Base-by-base conservation (phyloP, 2,888 invertebrate genomes). In the Empis stercorea region DNA sequence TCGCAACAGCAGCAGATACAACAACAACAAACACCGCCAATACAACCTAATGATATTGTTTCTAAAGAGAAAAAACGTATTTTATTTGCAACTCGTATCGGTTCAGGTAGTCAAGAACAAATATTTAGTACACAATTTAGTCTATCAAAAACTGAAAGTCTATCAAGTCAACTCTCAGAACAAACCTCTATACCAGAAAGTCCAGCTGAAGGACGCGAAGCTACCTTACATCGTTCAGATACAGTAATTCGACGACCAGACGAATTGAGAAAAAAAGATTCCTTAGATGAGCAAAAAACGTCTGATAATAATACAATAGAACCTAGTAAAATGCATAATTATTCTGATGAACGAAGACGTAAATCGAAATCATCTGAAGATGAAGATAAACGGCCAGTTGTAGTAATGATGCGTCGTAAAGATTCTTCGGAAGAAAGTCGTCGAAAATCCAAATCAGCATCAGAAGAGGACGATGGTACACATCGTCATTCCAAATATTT, bases 41-140 rank as follows among this genome's bases (percentile, higher is more conserved):
- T 20, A 10, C 44, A 49, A 20, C 49, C 49, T 13, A 45, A 56
- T 3, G 61, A 61, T 40, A 58, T 59, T 39, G 57, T 59, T 1
- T 63, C 60, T 37, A 66, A 61, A 51, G 68, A 69, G 49, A 66
- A 67, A 30, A 59, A 68, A 14, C 71, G 79, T 42, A 65, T 82
- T 42, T 71, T 80, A 45, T 83, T 83, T 61, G 76, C 78, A 47
- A 83, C 82, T 10, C 75, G 79, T 54, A 70, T 83, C 40, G 82
- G 81, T 30, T 68, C 68, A 0, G 70, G 70, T 17, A 81, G 79
- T 58, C 73, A 76, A 59, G 81, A 82, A 57, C 81, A 80, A 64
- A 73, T 82, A 41, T 83, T 83, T 61, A 76, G 78, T 56, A 78
- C 78, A 4, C 78, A 78, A 56, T 74, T 79, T 55, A 78, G 78